phyloP scores from a whole-genome alignment of 2,797 vertebrate genomes.

The Myotis planiceps region DNA sequence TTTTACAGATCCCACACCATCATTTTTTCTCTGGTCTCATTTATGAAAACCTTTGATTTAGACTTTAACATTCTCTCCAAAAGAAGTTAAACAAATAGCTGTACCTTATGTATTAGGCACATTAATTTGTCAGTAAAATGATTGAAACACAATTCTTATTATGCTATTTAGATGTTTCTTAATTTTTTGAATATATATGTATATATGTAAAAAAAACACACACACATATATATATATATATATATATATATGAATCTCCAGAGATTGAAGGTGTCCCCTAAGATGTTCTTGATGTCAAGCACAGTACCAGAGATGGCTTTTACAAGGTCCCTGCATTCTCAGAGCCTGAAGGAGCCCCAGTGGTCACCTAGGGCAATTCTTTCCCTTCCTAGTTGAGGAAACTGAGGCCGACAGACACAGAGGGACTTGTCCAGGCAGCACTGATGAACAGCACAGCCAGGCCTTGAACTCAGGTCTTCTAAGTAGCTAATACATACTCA shows the following conservation, averaged over 20 bases:
- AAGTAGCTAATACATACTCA: not conserved
- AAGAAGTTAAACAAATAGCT: not conserved
- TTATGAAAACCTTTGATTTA: not conserved
- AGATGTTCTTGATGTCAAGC: not conserved
- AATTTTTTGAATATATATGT: not conserved
- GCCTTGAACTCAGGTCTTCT: conserved; percentile 25
- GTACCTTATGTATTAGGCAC: not conserved
- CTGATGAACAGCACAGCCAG: not conserved
- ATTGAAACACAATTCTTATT: not conserved
- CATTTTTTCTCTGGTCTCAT: not conserved
- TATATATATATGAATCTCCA: not conserved
- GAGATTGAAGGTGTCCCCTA: not conserved
- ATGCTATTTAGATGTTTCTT: not conserved
- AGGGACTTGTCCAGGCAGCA: not conserved
- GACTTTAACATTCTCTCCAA: not conserved
- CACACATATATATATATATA: not conserved
- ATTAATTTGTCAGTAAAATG: not conserved
- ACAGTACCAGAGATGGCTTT: not conserved
- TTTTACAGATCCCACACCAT: not conserved
- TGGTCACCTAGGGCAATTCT: not conserved
- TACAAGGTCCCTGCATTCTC: not conserved
- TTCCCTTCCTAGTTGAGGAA: not conserved
- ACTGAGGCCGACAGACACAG: not conserved
- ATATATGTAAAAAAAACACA: not conserved
- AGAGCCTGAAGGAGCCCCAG: not conserved